These are phyloP conservation scores for Cherax destructor DNA, from an alignment of 1,140 invertebrate genomes.

Conservation along the genomic window DNA sequence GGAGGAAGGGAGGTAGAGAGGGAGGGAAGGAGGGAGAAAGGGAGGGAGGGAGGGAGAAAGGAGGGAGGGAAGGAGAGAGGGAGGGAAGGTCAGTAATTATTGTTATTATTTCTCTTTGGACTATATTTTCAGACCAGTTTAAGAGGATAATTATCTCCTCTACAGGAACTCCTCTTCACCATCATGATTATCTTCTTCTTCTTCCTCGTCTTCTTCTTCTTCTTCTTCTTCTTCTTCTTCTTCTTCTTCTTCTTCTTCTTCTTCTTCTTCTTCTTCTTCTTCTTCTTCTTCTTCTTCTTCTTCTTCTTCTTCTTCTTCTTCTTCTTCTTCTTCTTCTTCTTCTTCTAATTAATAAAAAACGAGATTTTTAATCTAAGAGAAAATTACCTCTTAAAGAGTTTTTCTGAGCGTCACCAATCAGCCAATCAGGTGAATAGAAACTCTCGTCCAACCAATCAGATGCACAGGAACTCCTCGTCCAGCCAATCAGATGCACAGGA, in stretches of 20 bases:
- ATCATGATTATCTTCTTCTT: background rate
- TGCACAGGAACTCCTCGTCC: too few relatives aligned
- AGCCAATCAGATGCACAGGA: too few relatives aligned
- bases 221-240: too few relatives aligned
- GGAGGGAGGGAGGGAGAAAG: slow-evolving; percentile 1
- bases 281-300: background rate
- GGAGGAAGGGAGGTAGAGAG: background rate
- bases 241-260: background rate
- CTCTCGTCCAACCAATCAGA: background rate
- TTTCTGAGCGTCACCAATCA: background rate
- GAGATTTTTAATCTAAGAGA: background rate
- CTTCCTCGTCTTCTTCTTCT: background rate
- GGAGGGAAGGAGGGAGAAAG: background rate
- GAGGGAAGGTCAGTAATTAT: background rate
- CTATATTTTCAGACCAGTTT: background rate
- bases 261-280: slow-evolving; percentile 5
- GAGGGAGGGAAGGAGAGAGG: background rate
- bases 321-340: background rate
- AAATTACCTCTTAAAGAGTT: background rate
- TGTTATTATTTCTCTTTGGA: too few relatives aligned
- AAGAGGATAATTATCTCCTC: background rate
- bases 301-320: background rate
- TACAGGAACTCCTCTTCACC: background rate
- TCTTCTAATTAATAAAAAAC: background rate
- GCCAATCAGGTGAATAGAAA: background rate